Base-by-base conservation (phyloP, 2,888 invertebrate species). In the Tenthredo amoena region DNA sequence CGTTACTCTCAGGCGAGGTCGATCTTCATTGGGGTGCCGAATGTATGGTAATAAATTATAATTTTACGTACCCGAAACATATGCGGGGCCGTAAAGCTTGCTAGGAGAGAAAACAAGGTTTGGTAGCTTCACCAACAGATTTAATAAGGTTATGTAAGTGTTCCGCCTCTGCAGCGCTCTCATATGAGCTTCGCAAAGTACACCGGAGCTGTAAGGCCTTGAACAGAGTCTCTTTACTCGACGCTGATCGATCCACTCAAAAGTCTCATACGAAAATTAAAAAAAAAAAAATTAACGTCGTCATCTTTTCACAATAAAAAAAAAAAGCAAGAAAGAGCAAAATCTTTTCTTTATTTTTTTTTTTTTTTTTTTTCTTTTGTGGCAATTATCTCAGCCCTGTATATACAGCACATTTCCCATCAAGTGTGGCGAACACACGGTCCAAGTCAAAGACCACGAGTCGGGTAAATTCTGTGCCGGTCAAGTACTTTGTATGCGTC, bases 91-190 rank as follows among this genome's bases (percentile, higher is more conserved):
- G 81, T 81, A 81, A 81, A 62, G 40, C 62, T 62, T 62, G 62
- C 81, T 62, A 81, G 81, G 40, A 81, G 81, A 81, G 81, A 81
- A 81, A 81, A 81, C 81, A 81, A 81, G 62, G 81, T 81, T 81
- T 81, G 62, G 81, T 81, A 62, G 81, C 37, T 81, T 81, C 34
- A 81, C 81, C 81, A 81, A 81, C 81, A 81, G 81, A 81, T 81
- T 81, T 81, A 81, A 81, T 81, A 81, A 81, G 40, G 62, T 81
- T 81, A 81, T 62, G 40, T 58, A 81, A 81, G 58, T 40, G 62
- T 62, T 50, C 26, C 62, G 58, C 58, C 40, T 26, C 6, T 55
- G 55, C 81, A n/a, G 12, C 21, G 26, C 37, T 62, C 34, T 40
- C 81, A 9, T 77, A 12, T 18, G 15, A 43, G 72, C 34, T 71